These are phyloP conservation scores for Irena cyanogastra DNA, from an alignment of 2,113 vertebrate genomes.

Conservation along the genomic window DNA sequence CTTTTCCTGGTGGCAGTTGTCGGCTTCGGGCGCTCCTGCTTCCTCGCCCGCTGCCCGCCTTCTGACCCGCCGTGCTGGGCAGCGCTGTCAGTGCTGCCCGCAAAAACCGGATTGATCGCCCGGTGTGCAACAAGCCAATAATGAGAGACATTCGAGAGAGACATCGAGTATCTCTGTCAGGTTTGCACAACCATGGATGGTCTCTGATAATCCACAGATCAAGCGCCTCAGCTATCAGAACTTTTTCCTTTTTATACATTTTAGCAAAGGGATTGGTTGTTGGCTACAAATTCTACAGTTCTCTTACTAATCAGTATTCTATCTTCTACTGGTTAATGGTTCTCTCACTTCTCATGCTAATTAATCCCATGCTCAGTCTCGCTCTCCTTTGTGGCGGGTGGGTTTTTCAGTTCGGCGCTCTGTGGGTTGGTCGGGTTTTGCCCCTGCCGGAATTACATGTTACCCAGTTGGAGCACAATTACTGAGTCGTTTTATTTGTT, in stretches of 20 bases:
- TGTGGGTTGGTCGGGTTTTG: rapidly evolving
- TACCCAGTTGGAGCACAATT: not conserved
- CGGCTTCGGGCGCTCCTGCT: rapidly evolving
- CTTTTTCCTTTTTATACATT: rapidly evolving
- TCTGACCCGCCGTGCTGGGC: not conserved
- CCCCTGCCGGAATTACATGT: not conserved
- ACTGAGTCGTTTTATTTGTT: not conserved
- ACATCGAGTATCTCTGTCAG: rapidly evolving
- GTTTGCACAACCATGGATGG: rapidly evolving
- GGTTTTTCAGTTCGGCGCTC: not conserved
- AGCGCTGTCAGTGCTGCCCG: not conserved
- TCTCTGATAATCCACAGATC: not conserved
- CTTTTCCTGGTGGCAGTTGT: rapidly evolving
- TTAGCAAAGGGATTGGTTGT: not conserved
- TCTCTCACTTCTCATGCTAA: too few relatives aligned
- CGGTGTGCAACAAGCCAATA: not conserved
- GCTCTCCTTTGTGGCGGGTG: too few relatives aligned
- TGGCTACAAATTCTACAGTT: not conserved
- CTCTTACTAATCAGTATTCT: not conserved
- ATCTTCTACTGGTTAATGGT: rapidly evolving
- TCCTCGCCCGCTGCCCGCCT: too few relatives aligned
- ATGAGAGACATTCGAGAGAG: not conserved
- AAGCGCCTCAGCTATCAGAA: not conserved
- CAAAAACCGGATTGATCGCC: rapidly evolving
- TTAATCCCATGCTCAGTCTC: not conserved